Base-by-base conservation (phyloP, 2,797 vertebrate genomes). In the Enteromius thamalakanensis region DNA sequence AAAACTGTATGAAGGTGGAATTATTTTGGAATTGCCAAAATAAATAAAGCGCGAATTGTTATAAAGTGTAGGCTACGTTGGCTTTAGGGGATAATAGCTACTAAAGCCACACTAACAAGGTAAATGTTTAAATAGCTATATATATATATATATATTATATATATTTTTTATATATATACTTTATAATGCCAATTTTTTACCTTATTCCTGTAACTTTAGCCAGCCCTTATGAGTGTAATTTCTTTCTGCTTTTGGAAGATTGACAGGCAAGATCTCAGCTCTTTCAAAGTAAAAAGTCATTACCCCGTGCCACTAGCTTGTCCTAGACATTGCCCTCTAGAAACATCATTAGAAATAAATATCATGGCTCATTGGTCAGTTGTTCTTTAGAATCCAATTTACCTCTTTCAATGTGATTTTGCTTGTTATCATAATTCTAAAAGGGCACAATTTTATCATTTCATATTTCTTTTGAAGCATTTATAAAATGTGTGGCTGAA, bases 321-420 rank as follows among this genome's bases (percentile, higher is more conserved):
- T 67, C 47, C 71, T 82, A 42, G 34, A 68, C 80, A 67, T 68
- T 76, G 47, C 17, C 62, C 34, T 76, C 34, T 67, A 32, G 47
- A 81, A 82, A 76, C 80, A 76, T 67, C 60, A 82, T 65, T 82
- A 67, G 55, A 75, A 65, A 26, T 76, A 68, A 68, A 75, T 75
- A 51, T 70, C 53, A 70, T 32, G 29, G 71, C 32, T 80, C 51
- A 55, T 14, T 72, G 82, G 42, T 84, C 53, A 79, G 42, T 58
- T 76, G 51, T 80, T 74, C 6, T 76, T 77, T 62, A 69, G 42
- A 77, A 58, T 70, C 53, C 21, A 69, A 29, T 67, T 60, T n/a
- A 55, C 55, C 37, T 60, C 19, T 76, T 51, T 62, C 29, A 58
- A 58, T 76, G 6, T 19, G n/a, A 29, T 81, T 80, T 62, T 85